Evolutionary conservation across 2,797 vertebrate genomes (phyloP).

Genomic region (Hippocampus kuda): DNA sequence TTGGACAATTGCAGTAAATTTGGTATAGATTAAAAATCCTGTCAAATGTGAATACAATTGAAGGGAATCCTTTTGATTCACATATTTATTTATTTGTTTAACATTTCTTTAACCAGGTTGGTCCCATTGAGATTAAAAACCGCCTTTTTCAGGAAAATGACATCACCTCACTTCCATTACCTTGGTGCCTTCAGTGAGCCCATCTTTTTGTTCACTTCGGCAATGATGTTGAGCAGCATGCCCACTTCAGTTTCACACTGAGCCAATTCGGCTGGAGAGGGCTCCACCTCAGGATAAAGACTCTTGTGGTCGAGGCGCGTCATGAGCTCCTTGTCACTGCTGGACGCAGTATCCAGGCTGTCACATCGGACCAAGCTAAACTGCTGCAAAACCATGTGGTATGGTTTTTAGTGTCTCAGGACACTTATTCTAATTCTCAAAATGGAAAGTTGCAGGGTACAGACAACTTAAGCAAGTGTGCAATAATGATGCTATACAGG

Average conservation of each 20-base stretch:
- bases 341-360: conserved; percentile 41
- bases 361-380: conserved; percentile 38
- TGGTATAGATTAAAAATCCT: neutral
- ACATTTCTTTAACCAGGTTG: too few relatives aligned
- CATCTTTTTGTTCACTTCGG: conserved; percentile 62
- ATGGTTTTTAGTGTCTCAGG: neutral
- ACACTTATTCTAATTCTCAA: neutral
- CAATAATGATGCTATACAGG: neutral
- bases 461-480: neutral
- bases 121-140: too few relatives aligned
- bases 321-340: conserved; percentile 33
- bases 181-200: conserved; percentile 61
- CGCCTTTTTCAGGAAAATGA: too few relatives aligned
- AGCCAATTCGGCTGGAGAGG: conserved; percentile 49
- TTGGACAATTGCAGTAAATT: neutral
- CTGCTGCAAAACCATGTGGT: conserved; percentile 32
- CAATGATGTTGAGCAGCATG: conserved; percentile 52
- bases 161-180: conserved; percentile 31
- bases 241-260: conserved; percentile 62
- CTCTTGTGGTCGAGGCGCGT: conserved; percentile 12
- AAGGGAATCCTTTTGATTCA: neutral
- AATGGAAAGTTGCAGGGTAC: neutral
- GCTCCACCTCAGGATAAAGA: conserved; percentile 48
- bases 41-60: neutral
- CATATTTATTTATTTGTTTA: too few relatives aligned